Base-by-base conservation (phyloP, 2,797 vertebrate species). In the Rhinogobio ventralis region DNA sequence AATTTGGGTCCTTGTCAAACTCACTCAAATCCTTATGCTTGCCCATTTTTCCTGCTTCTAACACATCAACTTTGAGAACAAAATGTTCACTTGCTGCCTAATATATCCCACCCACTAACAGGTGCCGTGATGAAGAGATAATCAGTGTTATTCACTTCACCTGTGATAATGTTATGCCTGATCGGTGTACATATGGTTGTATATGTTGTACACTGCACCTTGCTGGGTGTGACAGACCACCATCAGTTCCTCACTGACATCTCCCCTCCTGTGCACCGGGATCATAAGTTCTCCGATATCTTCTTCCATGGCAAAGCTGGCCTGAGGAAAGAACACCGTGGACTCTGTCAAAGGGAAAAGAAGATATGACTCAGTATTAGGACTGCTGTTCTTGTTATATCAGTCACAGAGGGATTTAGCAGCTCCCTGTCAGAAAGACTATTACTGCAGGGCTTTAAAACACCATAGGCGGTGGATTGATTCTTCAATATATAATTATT, bases 151-250 rank as follows among this genome's bases (percentile, higher is more conserved):
- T 39, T n/a, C 7, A 39, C 39, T 42, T 42, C 9, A 42, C 39
- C 9, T 39, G 39, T 42, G 8, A 42, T 42, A 10, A 42, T 42
- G 39, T 42, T 10, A 42, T 42, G 39, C 39, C 39, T 42, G 2
- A 42, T 42, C 2, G 2, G 9, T 42, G 8, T 42, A 42, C 10
- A 60, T 67, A 23, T 39, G 8, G 20, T 46, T 84, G 17, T 8
- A 20, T 46, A 36, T 60, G 23, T 7, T 39, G 30, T 66, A 20
- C 28, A 46, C 36, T 51, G 13, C 95, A 99, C 98, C 98, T 96
- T 98, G 97, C 79, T 96, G 95, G 0, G 98, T 99, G 89, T 94
- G 96, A 92, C 98, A 99, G 92, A 98, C 91, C 90, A 99, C 97
- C 97, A 98, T 97, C 86, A 99, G 91, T 86, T 99, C 97, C 92